phyloP scores from a whole-genome alignment of 2,113 vertebrate species.

The Embiotoca jacksoni region DNA sequence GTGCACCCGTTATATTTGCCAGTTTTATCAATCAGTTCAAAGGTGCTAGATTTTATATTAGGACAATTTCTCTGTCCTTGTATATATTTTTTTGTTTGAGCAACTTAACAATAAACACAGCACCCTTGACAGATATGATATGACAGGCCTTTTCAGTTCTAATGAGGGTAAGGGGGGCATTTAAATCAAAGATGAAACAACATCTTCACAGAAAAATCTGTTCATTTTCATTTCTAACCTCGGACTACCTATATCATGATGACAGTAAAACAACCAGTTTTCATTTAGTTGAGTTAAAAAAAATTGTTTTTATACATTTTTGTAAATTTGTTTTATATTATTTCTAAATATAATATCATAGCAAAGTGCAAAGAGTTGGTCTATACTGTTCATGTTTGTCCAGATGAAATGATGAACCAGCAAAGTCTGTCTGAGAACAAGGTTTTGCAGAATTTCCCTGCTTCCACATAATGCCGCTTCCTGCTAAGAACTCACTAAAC shows the following conservation, averaged over 20 bases:
- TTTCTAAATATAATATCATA: too few relatives aligned
- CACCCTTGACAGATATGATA: neutral
- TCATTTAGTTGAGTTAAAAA: too few relatives aligned
- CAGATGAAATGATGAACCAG: neutral
- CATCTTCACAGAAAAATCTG: too few relatives aligned
- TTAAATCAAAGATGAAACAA: too few relatives aligned
- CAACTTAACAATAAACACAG: neutral
- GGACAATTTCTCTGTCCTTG: neutral
- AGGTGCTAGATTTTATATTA: conserved; percentile 6
- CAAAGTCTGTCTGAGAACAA: neutral
- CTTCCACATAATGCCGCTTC: conserved; percentile 30
- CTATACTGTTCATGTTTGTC: neutral
- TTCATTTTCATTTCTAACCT: too few relatives aligned
- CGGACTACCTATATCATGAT: too few relatives aligned
- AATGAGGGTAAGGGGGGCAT: too few relatives aligned
- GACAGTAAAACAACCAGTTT: too few relatives aligned
- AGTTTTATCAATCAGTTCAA: conserved; percentile 13
- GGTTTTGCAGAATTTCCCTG: conserved; percentile 26
- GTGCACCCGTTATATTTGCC: neutral
- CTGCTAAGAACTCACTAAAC: conserved; percentile 76
- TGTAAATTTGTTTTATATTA: too few relatives aligned
- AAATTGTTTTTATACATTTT: too few relatives aligned
- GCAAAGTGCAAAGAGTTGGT: neutral
- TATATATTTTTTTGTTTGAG: too few relatives aligned
- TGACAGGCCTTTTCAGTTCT: too few relatives aligned